Percentiles rank a stretch among this genome's conserved stretches.
Evolutionary conservation across 2,113 vertebrate genomes (phyloP).

Genomic region (Corythoichthys haematopterus): DNA sequence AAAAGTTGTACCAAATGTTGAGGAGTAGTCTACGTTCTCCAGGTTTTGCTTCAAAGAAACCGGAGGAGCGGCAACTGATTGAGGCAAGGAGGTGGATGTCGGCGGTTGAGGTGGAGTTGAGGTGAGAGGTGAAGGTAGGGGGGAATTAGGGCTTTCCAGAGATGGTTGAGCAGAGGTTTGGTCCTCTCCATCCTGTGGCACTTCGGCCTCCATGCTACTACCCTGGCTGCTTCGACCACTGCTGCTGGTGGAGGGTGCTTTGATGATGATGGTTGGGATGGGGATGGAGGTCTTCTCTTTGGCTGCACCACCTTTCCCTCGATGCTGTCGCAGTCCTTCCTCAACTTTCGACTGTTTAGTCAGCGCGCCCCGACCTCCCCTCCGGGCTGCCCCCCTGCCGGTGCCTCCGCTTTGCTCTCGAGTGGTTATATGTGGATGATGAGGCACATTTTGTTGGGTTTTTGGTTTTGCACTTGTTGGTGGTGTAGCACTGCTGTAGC

Average conservation of each 20-base stretch:
- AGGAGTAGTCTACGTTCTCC: slow-evolving; percentile 76
- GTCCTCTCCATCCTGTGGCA: slow-evolving; percentile 53
- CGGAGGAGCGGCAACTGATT: slow-evolving; percentile 41
- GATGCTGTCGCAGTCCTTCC: slow-evolving; percentile 56
- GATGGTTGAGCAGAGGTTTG: slow-evolving; percentile 38
- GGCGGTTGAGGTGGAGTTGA: slow-evolving; percentile 57
- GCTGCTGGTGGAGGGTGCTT: slow-evolving; percentile 90
- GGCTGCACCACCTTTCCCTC: slow-evolving; percentile 52
- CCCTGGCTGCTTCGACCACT: slow-evolving; percentile 89
- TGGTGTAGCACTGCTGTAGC: slow-evolving; percentile 73
- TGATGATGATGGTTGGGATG: slow-evolving; percentile 91
- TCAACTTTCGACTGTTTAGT: slow-evolving; percentile 89
- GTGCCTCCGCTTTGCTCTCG: slow-evolving; percentile 48
- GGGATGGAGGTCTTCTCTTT: slow-evolving; percentile 86
- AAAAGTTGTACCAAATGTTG: slow-evolving; percentile 74
- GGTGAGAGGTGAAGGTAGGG: slow-evolving; percentile 73
- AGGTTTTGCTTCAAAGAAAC: slow-evolving; percentile 53
- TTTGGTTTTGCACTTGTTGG: slow-evolving; percentile 69
- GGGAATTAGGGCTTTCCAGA: slow-evolving; percentile 41
- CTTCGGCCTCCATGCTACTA: slow-evolving; percentile 83
- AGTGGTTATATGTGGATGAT: slow-evolving; percentile 39
- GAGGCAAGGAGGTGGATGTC: slow-evolving; percentile 70
- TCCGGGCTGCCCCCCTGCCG: slow-evolving; percentile 42
- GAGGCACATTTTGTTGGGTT: slow-evolving; percentile 53
- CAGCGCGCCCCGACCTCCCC: slow-evolving; percentile 80